Base-by-base conservation (phyloP, 2,113 vertebrate genomes). In the Sphyrna mokarran region DNA sequence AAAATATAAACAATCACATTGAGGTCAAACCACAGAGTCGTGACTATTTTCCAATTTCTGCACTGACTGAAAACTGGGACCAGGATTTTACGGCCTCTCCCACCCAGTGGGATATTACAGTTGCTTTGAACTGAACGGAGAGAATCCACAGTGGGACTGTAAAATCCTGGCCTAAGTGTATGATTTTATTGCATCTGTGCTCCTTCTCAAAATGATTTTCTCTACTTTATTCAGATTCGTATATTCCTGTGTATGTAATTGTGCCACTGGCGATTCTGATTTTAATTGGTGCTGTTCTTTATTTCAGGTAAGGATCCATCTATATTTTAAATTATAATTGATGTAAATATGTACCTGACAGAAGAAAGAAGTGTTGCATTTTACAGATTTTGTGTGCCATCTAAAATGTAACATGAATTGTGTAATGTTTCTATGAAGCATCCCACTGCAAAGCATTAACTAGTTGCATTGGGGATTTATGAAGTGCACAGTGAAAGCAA, bases 211-310 rank as follows among this genome's bases (percentile, higher is more conserved):
- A 66, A 95, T 95, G 11, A 16, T 72, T 95, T 70, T 72, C 37
- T 72, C 69, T 76, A 48, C 86, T 90, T 90, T 90, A 48, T 95
- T 72, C 69, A 72, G 94, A 72, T 76, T 10, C 23, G 37, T 95
- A 95, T 70, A 76, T 95, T 95, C 68, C 94, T 29, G 94, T 48
- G 76, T 95, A 95, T 72, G 68, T 95, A 72, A 76, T 95, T 43
- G 37, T 95, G 68, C 94, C 94, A 54, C 43, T 95, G 4, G 22
- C 37, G 69, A 33, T 95, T 14, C 40, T 70, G 94, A 76, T 72
- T 54, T 54, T 26, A 54, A 95, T 95, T 61, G 94, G 10, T 13
- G 23, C 16, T 95, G 43, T 72, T 70, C 40, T 95, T 95, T 95
- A 95, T 72, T 72, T 95, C 10, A 48, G 94, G 94, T 95, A 95